These are phyloP conservation scores for Ornithoptera alexandrae DNA, from an alignment of 2,888 invertebrate species.

Conservation along the genomic window DNA sequence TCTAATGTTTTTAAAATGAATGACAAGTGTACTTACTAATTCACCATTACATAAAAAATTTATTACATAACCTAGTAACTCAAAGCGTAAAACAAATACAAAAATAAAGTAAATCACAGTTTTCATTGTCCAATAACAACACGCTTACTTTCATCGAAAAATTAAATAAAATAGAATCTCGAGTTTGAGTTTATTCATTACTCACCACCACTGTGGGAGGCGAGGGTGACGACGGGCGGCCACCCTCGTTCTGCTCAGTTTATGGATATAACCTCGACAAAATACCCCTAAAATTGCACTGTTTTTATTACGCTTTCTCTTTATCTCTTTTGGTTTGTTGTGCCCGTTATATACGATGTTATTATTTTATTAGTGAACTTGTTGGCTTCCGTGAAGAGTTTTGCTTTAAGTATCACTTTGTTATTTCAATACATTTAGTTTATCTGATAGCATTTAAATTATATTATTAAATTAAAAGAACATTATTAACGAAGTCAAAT, in stretches of 20 bases:
- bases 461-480: neutral
- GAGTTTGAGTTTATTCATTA: constrained; percentile 79
- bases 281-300: constrained; percentile 80
- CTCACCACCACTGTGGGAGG: constrained; percentile 59
- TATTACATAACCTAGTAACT: neutral
- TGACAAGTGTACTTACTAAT: neutral
- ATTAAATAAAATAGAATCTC: constrained; percentile 73
- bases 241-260: constrained; percentile 60
- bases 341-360: constrained; percentile 68
- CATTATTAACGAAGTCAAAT: neutral
- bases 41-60: neutral
- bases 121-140: constrained; percentile 39
- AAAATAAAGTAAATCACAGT: constrained; percentile 18
- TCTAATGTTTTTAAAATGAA: neutral
- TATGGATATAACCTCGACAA: constrained; percentile 80
- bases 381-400: constrained; percentile 30
- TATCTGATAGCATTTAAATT: neutral
- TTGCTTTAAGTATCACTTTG: constrained; percentile 26
- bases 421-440: constrained; percentile 4
- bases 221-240: constrained; percentile 36
- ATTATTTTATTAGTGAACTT: constrained; percentile 73
- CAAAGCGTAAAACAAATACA: neutral
- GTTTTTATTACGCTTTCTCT: constrained; percentile 79
- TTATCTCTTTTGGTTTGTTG: constrained; percentile 79
- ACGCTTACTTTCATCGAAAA: constrained; percentile 71